phyloP scores from a whole-genome alignment of 2,797 vertebrate genomes.

The Sebastiscus tertius region DNA sequence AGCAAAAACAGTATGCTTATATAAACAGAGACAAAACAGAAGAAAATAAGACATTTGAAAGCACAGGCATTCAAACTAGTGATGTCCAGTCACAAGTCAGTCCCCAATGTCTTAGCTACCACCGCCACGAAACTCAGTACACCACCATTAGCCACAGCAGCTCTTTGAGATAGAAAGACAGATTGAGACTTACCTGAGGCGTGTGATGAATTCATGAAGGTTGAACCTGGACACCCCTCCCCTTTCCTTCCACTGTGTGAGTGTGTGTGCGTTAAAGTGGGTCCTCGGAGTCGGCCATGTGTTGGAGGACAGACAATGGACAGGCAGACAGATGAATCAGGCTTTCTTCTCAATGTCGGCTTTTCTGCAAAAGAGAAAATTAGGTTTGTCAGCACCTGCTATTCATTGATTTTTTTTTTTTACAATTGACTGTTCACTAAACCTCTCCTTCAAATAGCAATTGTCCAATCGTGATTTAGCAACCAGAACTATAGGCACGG shows the following conservation, averaged over 20 bases:
- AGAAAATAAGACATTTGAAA: not conserved
- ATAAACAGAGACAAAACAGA: not conserved
- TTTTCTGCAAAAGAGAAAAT: slow-evolving; percentile 45
- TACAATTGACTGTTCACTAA: not conserved
- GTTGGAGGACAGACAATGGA: slow-evolving; percentile 20
- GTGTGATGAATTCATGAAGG: slow-evolving; percentile 80
- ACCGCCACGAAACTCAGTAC: not conserved
- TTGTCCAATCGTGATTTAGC: not conserved
- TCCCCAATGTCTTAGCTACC: not conserved
- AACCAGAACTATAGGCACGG: not conserved
- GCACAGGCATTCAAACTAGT: not conserved
- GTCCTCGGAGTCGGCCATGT: slow-evolving; percentile 78
- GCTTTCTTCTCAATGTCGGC: not conserved
- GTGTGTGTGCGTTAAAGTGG: slow-evolving; percentile 69
- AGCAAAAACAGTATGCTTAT: not conserved
- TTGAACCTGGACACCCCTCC: slow-evolving; percentile 3
- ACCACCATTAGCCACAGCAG: not conserved
- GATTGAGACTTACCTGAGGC: slow-evolving; percentile 65
- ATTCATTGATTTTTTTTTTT: not conserved
- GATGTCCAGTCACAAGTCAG: not conserved
- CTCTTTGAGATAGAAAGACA: not conserved
- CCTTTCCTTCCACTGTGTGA: slow-evolving; percentile 16
- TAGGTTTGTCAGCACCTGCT: not conserved
- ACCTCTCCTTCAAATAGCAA: not conserved
- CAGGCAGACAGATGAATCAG: not conserved